A percentile compares a stretch with the other conserved stretches of the same genome.
Evolutionary conservation across 2,888 invertebrate species (phyloP).

Genomic region (Netelia melanura): DNA sequence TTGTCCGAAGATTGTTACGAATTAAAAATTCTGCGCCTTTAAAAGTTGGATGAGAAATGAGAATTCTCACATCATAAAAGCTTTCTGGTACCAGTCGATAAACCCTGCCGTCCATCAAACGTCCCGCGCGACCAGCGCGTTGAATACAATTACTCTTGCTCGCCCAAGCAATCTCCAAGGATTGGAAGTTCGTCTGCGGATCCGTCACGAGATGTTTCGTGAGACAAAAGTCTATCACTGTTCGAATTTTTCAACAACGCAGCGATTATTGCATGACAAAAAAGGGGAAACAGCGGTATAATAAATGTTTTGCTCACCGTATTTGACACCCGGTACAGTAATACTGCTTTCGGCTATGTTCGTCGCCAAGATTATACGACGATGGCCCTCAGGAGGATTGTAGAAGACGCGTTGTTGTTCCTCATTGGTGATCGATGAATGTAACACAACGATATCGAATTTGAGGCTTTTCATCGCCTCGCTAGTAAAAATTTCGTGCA

Average conservation of each 20-base stretch:
- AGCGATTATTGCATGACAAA: background rate
- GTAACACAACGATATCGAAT: constrained; percentile 88
- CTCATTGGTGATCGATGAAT: constrained; percentile 92
- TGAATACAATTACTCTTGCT: constrained; percentile 95
- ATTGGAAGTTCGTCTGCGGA: constrained; percentile 91
- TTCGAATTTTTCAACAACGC: constrained; percentile 70
- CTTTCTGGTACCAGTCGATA: constrained; percentile 91
- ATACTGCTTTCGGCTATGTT: constrained; percentile 97
- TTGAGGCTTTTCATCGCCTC: constrained; percentile 76
- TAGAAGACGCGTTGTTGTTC: constrained; percentile 90
- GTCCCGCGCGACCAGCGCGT: constrained; percentile 95
- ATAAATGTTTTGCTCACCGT: constrained; percentile 86
- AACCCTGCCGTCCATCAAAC: constrained; percentile 94
- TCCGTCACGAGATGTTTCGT: constrained; percentile 94
- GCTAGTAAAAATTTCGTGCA: constrained; percentile 85
- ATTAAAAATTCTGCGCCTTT: constrained; percentile 19
- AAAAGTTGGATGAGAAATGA: background rate
- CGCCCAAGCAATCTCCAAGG: constrained; percentile 94
- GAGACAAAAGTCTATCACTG: constrained; percentile 97
- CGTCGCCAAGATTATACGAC: constrained; percentile 95
- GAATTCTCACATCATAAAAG: constrained; percentile 87
- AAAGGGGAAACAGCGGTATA: background rate
- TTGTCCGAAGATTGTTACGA: background rate
- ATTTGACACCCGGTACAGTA: constrained; percentile 95
- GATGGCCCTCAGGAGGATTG: constrained; percentile 87